Percentiles rank a stretch among this genome's conserved stretches.
Conservation (phyloP, 2,797 vertebrate species). For the Cephalopachus bancanus region DNA sequence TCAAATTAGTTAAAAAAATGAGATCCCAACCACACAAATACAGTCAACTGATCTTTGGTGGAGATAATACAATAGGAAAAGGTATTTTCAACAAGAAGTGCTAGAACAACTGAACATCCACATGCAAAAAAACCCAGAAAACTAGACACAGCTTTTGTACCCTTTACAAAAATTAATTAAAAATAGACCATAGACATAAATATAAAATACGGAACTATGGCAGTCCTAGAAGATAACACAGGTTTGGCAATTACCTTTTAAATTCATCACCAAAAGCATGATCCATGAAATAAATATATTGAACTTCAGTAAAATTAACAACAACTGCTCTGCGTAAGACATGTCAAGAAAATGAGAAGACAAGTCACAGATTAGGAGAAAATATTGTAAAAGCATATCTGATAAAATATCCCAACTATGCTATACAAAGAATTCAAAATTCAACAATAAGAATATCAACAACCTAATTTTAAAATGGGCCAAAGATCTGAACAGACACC, state of each 20-base stretch:
- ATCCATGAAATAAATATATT: background rate
- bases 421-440: slow-evolving; percentile 27
- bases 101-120: background rate
- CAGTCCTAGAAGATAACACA: background rate
- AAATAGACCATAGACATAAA: background rate
- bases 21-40: background rate
- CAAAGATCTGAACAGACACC: background rate
- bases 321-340: background rate
- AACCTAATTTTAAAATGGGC: slow-evolving; percentile 1
- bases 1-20: background rate
- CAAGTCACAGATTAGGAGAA: background rate
- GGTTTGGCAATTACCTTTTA: background rate
- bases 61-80: background rate
- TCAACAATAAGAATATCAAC: background rate
- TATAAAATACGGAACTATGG: background rate
- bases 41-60: background rate
- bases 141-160: background rate
- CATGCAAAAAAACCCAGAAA: background rate
- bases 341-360: slow-evolving; percentile 5
- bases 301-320: background rate
- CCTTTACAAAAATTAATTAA: background rate
- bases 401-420: background rate
- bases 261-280: background rate
- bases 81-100: background rate
- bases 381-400: background rate